Conservation (phyloP, 2,113 vertebrate genomes). For the Otolemur garnettii region DNA sequence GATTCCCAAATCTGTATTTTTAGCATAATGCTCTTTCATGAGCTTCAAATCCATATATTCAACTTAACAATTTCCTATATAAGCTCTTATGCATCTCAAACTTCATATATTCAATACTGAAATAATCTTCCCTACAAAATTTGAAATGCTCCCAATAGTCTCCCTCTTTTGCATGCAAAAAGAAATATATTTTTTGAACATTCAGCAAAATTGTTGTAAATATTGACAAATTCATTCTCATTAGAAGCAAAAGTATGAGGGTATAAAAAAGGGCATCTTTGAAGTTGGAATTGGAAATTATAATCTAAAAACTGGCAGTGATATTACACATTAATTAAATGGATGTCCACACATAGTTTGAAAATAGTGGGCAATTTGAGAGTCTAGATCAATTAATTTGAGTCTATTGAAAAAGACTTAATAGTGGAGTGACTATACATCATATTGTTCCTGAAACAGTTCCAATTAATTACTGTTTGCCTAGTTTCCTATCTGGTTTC, state of each 20-base stretch:
- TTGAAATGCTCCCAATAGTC: neutral
- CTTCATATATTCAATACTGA: conserved; percentile 8
- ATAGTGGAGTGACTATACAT: neutral
- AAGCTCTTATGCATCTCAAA: neutral
- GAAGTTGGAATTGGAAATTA: neutral
- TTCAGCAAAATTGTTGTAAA: neutral
- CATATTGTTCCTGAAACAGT: neutral
- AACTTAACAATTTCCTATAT: neutral
- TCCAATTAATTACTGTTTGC: neutral
- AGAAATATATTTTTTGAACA: neutral
- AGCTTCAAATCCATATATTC: neutral
- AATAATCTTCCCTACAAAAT: conserved; percentile 19
- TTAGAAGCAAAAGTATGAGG: conserved; percentile 21
- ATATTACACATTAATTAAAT: conserved; percentile 36
- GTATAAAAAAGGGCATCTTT: neutral
- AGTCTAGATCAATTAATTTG: conserved; percentile 8
- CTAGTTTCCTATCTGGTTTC: neutral
- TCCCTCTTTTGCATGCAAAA: neutral
- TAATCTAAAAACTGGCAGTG: conserved; percentile 10
- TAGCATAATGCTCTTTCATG: neutral
- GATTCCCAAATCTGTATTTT: neutral
- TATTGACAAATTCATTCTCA: neutral
- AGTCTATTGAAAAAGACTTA: neutral
- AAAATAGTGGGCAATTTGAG: conserved; percentile 38
- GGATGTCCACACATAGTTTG: neutral